These are phyloP conservation scores for Brachionus manjavacas DNA, from an alignment of 1,140 invertebrate genomes.

Conservation along the genomic window DNA sequence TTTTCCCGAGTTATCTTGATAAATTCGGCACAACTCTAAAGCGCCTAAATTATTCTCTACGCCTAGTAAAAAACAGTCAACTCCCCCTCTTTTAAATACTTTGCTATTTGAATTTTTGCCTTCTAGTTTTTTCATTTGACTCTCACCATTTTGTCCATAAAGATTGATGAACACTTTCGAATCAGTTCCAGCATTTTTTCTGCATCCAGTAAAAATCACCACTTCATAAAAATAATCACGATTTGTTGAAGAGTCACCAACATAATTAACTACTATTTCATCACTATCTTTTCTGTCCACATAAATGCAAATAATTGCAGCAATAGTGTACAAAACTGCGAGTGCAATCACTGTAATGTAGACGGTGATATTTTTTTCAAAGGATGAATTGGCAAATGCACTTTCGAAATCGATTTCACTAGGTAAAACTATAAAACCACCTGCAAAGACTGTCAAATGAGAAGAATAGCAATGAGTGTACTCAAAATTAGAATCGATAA, in stretches of 20 bases:
- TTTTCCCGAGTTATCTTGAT: conserved; percentile 62
- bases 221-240: conserved; percentile 47
- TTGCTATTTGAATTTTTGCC: conserved; percentile 51
- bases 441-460: conserved; percentile 56
- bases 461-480: conserved; percentile 49
- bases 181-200: conserved; percentile 53
- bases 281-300: conserved; percentile 59
- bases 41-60: conserved; percentile 58
- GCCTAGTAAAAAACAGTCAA: conserved; percentile 56
- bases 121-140: conserved; percentile 49
- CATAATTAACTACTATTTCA: conserved; percentile 46
- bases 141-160: conserved; percentile 46
- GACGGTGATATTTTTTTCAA: conserved; percentile 61
- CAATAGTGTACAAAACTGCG: conserved; percentile 50
- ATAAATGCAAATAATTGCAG: conserved; percentile 55
- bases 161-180: conserved; percentile 50
- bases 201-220: conserved; percentile 52
- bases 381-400: conserved; percentile 58
- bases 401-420: conserved; percentile 57
- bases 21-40: conserved; percentile 60
- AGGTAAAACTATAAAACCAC: conserved; percentile 55
- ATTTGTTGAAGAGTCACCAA: conserved; percentile 56
- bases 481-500: conserved; percentile 43
- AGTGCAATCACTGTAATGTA: conserved; percentile 61
- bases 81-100: conserved; percentile 50